Percentiles rank a stretch among this genome's conserved stretches.
These are phyloP conservation scores for Vanessa cardui DNA, from an alignment of 2,888 invertebrate species.

Conservation along the genomic window DNA sequence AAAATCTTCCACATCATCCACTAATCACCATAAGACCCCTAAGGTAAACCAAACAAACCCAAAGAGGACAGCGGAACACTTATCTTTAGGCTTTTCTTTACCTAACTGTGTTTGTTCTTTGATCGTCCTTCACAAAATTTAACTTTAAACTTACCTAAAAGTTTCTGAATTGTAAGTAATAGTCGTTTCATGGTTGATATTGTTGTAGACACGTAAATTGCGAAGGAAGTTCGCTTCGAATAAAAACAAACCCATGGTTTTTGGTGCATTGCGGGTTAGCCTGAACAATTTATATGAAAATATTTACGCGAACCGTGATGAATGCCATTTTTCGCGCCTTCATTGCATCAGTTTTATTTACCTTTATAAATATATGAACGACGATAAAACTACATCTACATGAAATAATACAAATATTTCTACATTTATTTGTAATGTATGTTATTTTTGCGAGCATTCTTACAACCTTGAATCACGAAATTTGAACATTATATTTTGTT, in stretches of 20 bases:
- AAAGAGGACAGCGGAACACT: neutral
- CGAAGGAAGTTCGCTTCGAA: conserved; percentile 15
- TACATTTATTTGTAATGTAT: neutral
- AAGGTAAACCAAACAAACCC: too few relatives aligned
- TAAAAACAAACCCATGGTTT: conserved; percentile 32
- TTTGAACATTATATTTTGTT: too few relatives aligned
- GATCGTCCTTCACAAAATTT: neutral
- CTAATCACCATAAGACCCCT: too few relatives aligned
- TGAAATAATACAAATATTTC: neutral
- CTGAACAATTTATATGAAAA: conserved; percentile 24
- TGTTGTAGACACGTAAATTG: conserved; percentile 24
- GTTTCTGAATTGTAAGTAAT: neutral
- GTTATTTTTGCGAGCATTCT: too few relatives aligned
- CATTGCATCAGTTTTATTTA: neutral
- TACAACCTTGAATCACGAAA: too few relatives aligned
- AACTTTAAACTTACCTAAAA: neutral
- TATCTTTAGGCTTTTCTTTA: neutral
- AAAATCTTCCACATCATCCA: too few relatives aligned
- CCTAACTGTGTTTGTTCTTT: too few relatives aligned
- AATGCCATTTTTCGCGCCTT: conserved; percentile 8
- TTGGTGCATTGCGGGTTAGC: conserved; percentile 40
- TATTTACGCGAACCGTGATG: conserved; percentile 18
- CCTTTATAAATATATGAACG: neutral
- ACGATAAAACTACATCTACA: neutral
- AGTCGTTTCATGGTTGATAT: neutral